Conservation (phyloP, 64 coral and sea anemone species). For the Trachythela sp. region DNA sequence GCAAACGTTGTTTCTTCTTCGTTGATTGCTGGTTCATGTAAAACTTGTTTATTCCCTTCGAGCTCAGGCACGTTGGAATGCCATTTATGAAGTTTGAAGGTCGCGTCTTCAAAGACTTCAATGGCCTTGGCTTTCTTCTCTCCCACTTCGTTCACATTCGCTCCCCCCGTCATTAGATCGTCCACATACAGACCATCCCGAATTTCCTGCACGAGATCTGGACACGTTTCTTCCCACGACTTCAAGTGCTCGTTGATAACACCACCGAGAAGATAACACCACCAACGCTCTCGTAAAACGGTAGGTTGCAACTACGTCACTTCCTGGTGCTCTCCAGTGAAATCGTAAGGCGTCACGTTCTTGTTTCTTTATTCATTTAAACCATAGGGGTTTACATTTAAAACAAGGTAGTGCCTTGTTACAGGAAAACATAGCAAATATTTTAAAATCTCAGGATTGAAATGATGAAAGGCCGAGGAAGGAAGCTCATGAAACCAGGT, state of each 20-base stretch:
- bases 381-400: no score
- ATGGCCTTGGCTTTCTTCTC: background rate
- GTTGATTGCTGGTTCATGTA: no score
- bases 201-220: constrained; percentile 3
- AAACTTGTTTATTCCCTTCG: background rate
- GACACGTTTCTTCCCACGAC: background rate
- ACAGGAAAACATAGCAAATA: no score
- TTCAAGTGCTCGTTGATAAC: constrained; percentile 15
- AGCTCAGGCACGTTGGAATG: background rate
- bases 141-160: background rate
- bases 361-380: background rate
- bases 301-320: background rate
- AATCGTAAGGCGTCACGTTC: background rate
- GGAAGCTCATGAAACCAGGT: no score
- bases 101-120: no score
- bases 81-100: background rate
- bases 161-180: constrained; percentile 12
- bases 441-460: no score
- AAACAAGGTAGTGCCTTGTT: no score
- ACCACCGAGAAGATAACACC: background rate
- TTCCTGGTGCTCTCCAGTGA: background rate
- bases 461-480: no score
- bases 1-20: background rate
- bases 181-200: constrained; percentile 5
- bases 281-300: constrained; percentile 17